These are phyloP conservation scores for Chamaetylas fuelleborni DNA, from an alignment of 2,113 vertebrate genomes.

Conservation along the genomic window DNA sequence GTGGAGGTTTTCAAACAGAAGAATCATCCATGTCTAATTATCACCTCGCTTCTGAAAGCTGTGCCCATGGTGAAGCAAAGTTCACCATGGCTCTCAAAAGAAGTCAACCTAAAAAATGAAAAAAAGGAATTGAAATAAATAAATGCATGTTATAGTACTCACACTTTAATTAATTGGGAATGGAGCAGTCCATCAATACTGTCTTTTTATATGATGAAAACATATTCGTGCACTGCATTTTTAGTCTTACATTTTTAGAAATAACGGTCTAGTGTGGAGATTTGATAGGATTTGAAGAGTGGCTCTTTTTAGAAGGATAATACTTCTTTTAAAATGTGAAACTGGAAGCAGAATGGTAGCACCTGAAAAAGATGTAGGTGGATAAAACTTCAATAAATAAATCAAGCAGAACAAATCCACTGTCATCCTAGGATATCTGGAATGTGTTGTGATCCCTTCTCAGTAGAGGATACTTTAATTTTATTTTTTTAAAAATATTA, in stretches of 20 bases:
- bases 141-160: not conserved
- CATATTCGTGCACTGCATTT: not conserved
- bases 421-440: not conserved
- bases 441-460: not conserved
- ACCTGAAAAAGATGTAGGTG: conserved; percentile 8
- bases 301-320: not conserved
- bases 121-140: not conserved
- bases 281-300: not conserved
- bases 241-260: not conserved
- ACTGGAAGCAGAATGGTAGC: not conserved
- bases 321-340: not conserved
- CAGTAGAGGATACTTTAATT: not conserved
- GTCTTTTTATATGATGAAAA: not conserved
- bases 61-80: not conserved
- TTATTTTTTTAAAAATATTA: not conserved
- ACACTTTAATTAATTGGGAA: not conserved
- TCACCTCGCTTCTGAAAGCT: not conserved
- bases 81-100: not conserved
- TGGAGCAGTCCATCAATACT: not conserved
- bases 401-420: not conserved
- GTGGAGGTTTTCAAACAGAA: not conserved
- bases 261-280: not conserved
- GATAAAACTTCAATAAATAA: conserved; percentile 20
- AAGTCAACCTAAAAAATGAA: not conserved
- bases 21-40: not conserved